These are phyloP conservation scores for Pitta sordida DNA, from an alignment of 2,113 vertebrate species.

Conservation along the genomic window DNA sequence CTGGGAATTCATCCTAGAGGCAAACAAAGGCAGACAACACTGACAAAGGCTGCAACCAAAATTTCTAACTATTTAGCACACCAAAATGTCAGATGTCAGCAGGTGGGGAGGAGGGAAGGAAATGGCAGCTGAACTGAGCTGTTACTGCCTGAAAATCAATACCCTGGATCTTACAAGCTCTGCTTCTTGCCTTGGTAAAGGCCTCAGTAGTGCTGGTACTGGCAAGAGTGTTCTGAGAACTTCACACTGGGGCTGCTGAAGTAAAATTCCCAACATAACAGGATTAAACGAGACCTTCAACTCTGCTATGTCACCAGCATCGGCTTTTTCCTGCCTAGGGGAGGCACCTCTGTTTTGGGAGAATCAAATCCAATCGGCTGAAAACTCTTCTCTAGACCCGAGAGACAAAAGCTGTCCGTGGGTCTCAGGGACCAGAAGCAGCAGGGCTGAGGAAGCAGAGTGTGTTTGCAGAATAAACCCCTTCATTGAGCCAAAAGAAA, in stretches of 20 bases:
- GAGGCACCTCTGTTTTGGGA: background rate
- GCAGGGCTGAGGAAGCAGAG: background rate
- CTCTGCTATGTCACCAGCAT: background rate
- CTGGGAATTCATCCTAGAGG: slow-evolving; percentile 79
- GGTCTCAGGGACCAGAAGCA: background rate
- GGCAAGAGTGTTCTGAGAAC: background rate
- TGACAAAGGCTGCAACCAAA: background rate
- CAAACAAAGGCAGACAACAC: background rate
- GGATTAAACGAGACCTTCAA: background rate
- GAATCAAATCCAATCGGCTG: background rate
- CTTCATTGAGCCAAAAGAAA: background rate
- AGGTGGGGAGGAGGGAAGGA: background rate
- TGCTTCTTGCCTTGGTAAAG: background rate
- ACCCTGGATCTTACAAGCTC: background rate
- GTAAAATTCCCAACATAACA: background rate
- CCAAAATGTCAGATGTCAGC: background rate
- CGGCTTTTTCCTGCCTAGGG: background rate
- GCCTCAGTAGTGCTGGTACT: background rate
- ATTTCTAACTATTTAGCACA: background rate
- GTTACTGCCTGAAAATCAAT: background rate
- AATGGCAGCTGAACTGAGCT: background rate
- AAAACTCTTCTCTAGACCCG: background rate
- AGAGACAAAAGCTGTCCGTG: background rate
- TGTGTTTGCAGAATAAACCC: background rate
- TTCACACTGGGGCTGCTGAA: background rate